phyloP scores from a whole-genome alignment of 2,113 vertebrate species.

The Oreochromis spilurus region DNA sequence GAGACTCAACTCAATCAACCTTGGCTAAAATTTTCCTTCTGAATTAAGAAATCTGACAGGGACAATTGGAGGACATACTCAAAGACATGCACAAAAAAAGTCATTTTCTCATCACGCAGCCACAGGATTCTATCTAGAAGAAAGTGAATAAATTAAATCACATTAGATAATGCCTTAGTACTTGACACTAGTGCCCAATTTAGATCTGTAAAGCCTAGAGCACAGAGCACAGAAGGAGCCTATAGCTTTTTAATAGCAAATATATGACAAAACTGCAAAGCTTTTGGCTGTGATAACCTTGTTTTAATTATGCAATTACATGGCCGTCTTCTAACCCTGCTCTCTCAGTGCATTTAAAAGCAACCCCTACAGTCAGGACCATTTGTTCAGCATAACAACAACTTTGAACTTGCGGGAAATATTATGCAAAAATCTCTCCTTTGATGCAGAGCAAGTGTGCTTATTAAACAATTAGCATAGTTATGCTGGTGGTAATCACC shows the following conservation, averaged over 20 bases:
- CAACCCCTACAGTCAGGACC: constrained; percentile 19
- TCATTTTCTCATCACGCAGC: not conserved
- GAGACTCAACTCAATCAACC: constrained; percentile 10
- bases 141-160: constrained; percentile 35
- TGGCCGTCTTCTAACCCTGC: not conserved
- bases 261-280: constrained; percentile 4
- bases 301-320: constrained; percentile 29
- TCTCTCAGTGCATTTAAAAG: constrained; percentile 42
- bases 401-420: constrained; percentile 61
- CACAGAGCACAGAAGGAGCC: not conserved
- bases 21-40: not conserved
- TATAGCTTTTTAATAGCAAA: constrained; percentile 27
- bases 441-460: constrained; percentile 63
- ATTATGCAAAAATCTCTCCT: constrained; percentile 57
- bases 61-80: not conserved
- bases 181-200: constrained; percentile 33
- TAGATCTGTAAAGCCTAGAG: constrained; percentile 1
- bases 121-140: not conserved
- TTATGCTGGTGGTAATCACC: constrained; percentile 57
- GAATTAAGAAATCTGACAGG: constrained; percentile 5
- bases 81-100: not conserved
- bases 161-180: constrained; percentile 13
- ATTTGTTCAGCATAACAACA: constrained; percentile 49
- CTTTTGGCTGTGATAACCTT: constrained; percentile 46
- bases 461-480: constrained; percentile 70